Evolutionary conservation across 2,888 invertebrate species (phyloP), one percentile per base, ranked within the genome.

Genomic region (Hemistola chrysoprasaria): DNA sequence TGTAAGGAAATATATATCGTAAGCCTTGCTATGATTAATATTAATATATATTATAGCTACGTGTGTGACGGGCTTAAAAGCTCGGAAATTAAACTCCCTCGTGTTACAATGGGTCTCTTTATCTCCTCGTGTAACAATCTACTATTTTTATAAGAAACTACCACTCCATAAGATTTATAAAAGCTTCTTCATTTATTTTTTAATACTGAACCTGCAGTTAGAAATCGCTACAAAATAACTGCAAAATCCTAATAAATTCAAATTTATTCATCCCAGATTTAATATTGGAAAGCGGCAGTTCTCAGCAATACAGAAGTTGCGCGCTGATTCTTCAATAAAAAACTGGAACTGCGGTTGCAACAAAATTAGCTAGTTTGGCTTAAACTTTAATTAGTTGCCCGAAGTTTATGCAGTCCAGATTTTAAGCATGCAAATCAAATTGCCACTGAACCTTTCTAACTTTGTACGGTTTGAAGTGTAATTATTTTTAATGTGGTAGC

Each of bases 311-410:
- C 35, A 34, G 25, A 39, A 38, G 45, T 47, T 37, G 23, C 31
- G 46, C 39, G 56, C 51, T 52, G 50, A 52, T 47, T 53, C 32
- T 31, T 38, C 47, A 42, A 42, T 39, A 47, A 57, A 56, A 53
- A 51, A 28, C 27, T 10, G 22, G 27, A 37, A 40, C 34, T 22
- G 27, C 31, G 34, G 36, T 31, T 30, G 38, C 45, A 43, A 43
- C 40, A 24, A 47, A 58, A 56, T 53, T 41, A 50, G 46, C 46
- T 51, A 44, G 56, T 55, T 58, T 43, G 43, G 29, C 40, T 40
- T 52, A 36, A 50, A 60, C 50, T 60, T 60, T 60, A 56, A 58
- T 58, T 60, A 58, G 48, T 53, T 52, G 34, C 34, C 22, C 20
- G 22, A 44, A 50, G 44, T 50, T 55, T 40, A 23, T 34, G 42